These are phyloP conservation scores for Tholera decimalis DNA, from an alignment of 2,888 invertebrate genomes.

Conservation along the genomic window DNA sequence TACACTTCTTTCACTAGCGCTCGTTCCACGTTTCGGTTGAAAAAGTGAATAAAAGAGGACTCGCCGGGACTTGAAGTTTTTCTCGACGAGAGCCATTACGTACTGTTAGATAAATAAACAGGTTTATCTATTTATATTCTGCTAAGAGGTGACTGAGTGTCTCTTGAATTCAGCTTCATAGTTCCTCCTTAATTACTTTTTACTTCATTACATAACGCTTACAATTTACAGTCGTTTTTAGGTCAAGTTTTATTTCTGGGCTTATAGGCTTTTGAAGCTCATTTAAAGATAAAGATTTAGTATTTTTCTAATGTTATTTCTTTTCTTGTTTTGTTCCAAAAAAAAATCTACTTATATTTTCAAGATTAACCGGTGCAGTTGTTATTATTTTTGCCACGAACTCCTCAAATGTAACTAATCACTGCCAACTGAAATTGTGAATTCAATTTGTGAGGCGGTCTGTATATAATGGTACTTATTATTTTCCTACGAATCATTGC, in stretches of 20 bases:
- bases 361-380: no score
- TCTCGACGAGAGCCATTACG: slow-evolving; percentile 53
- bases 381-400: background rate
- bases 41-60: slow-evolving; percentile 53
- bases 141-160: slow-evolving; percentile 26
- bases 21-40: slow-evolving; percentile 57
- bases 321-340: no score
- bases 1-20: slow-evolving; percentile 59
- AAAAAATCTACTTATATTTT: no score
- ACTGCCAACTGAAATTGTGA: slow-evolving; percentile 2
- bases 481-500: slow-evolving; percentile 60
- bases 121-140: slow-evolving; percentile 48
- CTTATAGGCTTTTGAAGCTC: background rate
- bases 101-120: slow-evolving; percentile 61
- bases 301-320: no score
- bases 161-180: slow-evolving; percentile 37
- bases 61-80: slow-evolving; percentile 50
- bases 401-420: no score
- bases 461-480: slow-evolving; percentile 58
- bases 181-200: slow-evolving; percentile 46
- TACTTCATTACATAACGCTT: slow-evolving; percentile 25
- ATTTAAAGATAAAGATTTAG: no score
- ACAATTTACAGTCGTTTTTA: slow-evolving; percentile 21
- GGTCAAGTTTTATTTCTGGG: slow-evolving; percentile 11
- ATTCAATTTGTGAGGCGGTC: slow-evolving; percentile 52